Base-by-base conservation (phyloP, 2,888 invertebrate species). In the Napeogenes inachia region DNA sequence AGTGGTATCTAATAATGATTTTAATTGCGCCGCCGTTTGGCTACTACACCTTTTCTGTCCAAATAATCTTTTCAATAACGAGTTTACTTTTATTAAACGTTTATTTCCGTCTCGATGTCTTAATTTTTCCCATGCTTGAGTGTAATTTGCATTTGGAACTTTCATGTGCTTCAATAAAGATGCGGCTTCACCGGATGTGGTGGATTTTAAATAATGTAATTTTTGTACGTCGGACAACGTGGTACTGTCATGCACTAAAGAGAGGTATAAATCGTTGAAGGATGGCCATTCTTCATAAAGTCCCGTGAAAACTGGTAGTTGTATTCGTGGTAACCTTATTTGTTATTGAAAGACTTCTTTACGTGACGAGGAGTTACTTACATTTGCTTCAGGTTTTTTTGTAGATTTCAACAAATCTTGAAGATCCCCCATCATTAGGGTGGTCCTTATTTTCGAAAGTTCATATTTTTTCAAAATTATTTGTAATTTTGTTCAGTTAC, bases 121-220 rank as follows among this genome's bases (percentile, higher is more conserved):
- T 35, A 35, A 35, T 5, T 4, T 35, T 35, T n/a, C 35, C 35
- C 35, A 35, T 35, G 68, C 68, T 57, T 59, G 59, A n/a, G 21
- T 38, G 30, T 70, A 70, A 57, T 69, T 71, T 8, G n/a, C 54
- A 12, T 60, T 60, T 0, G 68, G 66, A 13, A 67, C 59, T 30
- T 57, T 57, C 3, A 68, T 57, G 32, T 66, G 63, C 13, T 63
- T 64, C 13, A 68, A 53, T 35, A 69, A 53, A 13, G 54, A n/a
- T 55, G 65, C 70, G 8, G 68, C 67, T 60, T 71, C 69, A 4
- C 66, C 71, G 12, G 63, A 54, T 12, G 68, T 35, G 59, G 65
- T 68, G 5, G 64, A 59, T 45, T 70, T 71, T 33, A 68, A 60
- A 57, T 70, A 68, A 45, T 69, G 66, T 33, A 68, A 45, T 54